These are phyloP conservation scores for Ridgeia piscesae DNA, from an alignment of 1,140 invertebrate species.

Conservation along the genomic window DNA sequence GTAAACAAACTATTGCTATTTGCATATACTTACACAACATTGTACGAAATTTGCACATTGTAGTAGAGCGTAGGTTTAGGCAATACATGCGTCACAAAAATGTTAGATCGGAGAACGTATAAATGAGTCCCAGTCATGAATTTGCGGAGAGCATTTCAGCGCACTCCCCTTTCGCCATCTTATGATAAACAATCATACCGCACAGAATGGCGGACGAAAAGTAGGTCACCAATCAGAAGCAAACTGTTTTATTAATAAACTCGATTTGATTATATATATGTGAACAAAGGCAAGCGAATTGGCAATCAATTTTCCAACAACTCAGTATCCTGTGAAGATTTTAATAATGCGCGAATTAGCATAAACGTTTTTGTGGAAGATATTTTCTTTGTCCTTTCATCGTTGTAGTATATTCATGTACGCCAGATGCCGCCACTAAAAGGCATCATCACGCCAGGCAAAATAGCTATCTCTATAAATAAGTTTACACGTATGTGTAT, in stretches of 20 bases:
- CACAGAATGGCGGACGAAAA: background rate
- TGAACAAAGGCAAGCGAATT: background rate
- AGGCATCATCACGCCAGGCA: background rate
- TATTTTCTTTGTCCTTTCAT: background rate
- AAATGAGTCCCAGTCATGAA: background rate
- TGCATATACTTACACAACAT: background rate
- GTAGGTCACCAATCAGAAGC: background rate
- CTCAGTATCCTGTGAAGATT: background rate
- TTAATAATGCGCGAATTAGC: background rate
- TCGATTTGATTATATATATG: background rate
- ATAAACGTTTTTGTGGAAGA: background rate
- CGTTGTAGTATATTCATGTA: background rate
- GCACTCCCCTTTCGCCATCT: conserved; percentile 3
- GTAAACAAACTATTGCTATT: background rate
- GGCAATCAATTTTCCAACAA: background rate
- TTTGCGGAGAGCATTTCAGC: background rate
- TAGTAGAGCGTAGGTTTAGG: background rate
- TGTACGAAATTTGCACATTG: background rate
- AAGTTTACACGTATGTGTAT: background rate
- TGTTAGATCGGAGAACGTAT: background rate
- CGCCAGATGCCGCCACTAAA: background rate
- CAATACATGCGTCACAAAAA: background rate
- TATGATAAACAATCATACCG: conserved; percentile 6
- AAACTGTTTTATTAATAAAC: background rate
- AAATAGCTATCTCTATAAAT: background rate